A percentile compares a stretch with the other conserved stretches of the same genome.
Evolutionary conservation across 64 coral and sea anemone genomes (phyloP).

Genomic region (Montipora cactus): DNA sequence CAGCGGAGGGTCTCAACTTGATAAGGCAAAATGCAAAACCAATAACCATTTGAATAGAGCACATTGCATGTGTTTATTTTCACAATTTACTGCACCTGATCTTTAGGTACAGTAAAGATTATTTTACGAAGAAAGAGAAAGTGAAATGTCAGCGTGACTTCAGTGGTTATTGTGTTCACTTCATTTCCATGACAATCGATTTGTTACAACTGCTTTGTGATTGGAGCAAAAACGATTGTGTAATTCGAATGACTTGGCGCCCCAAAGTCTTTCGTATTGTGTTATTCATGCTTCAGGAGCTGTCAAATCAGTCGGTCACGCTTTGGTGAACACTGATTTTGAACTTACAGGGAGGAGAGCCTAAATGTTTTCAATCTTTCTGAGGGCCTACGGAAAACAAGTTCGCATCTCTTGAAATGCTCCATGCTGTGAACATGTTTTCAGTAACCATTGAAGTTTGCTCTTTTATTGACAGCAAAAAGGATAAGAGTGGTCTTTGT

Average conservation of each 20-base stretch:
- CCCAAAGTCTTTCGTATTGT: constrained; percentile 29
- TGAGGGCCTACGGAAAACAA: background rate
- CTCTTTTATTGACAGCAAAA: background rate
- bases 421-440: background rate
- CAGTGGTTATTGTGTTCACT: constrained; percentile 53
- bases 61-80: constrained; percentile 50
- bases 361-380: background rate
- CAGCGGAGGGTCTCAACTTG: constrained; percentile 40
- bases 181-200: constrained; percentile 73
- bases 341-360: constrained; percentile 33
- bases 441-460: background rate
- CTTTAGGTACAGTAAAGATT: constrained; percentile 17
- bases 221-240: constrained; percentile 65
- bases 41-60: constrained; percentile 51
- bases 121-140: constrained; percentile 36
- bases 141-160: constrained; percentile 37
- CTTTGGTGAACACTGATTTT: constrained; percentile 1
- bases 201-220: constrained; percentile 54
- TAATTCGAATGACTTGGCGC: constrained; percentile 60
- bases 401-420: background rate
- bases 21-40: constrained; percentile 33
- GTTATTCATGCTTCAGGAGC: constrained; percentile 18
- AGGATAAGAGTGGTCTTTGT: background rate
- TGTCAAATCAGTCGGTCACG: constrained; percentile 64
- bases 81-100: background rate